Evolutionary conservation across 2,113 vertebrate genomes (phyloP).

Genomic region (Athene cunicularia): DNA sequence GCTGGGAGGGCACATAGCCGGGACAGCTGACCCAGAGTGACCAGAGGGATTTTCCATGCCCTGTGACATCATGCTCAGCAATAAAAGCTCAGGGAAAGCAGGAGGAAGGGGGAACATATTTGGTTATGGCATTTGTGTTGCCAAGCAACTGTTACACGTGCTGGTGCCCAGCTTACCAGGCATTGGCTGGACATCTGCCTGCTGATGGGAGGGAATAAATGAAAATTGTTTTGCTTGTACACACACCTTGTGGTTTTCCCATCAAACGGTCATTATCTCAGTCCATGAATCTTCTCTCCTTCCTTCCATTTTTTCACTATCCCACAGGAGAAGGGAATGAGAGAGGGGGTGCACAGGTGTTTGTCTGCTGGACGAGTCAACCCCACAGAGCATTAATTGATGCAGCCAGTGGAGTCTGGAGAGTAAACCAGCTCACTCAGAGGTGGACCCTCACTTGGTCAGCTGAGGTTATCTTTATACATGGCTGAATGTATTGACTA

Average conservation of each 20-base stretch:
- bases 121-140: too few relatives aligned
- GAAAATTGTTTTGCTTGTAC: neutral
- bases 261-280: neutral
- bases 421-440: neutral
- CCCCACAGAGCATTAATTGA: neutral
- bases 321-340: neutral
- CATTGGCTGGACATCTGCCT: too few relatives aligned
- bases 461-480: neutral
- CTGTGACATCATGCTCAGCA: too few relatives aligned
- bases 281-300: neutral
- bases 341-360: neutral
- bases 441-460: neutral
- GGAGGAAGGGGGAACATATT: too few relatives aligned
- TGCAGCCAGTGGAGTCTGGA: neutral
- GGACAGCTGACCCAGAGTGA: too few relatives aligned
- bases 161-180: too few relatives aligned
- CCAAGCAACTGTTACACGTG: too few relatives aligned
- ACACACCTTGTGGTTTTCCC: neutral
- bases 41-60: too few relatives aligned
- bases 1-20: too few relatives aligned
- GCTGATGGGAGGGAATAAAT: neutral
- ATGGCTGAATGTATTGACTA: neutral
- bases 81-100: too few relatives aligned
- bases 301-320: neutral
- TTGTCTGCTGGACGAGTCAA: neutral